phyloP scores from a whole-genome alignment of 1,140 invertebrate species.

The Heliconius nattereri region DNA sequence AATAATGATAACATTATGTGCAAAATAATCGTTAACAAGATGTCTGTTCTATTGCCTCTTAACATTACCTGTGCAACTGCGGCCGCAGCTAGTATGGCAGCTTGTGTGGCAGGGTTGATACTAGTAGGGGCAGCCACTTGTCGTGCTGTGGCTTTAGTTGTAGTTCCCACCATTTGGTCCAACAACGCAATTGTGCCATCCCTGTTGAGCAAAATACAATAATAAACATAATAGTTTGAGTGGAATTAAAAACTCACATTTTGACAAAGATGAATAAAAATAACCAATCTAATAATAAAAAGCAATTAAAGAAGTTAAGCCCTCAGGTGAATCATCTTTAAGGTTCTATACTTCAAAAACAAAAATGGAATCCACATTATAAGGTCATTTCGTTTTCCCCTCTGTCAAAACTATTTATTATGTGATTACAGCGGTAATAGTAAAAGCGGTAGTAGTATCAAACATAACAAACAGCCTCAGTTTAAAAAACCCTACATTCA shows the following conservation, averaged over 20 bases:
- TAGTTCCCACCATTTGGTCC: slow-evolving; percentile 80
- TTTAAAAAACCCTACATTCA: no score
- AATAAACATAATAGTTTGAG: no score
- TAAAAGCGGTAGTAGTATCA: no score
- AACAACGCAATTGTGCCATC: slow-evolving; percentile 78
- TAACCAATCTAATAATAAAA: background rate
- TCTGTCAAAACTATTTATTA: no score
- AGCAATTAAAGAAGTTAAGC: background rate
- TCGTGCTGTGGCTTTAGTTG: slow-evolving; percentile 72
- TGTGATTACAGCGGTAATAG: no score
- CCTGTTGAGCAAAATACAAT: slow-evolving; percentile 40
- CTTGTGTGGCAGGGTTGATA: slow-evolving; percentile 72
- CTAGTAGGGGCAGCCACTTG: slow-evolving; percentile 56
- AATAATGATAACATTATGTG: slow-evolving; percentile 28
- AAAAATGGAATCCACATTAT: no score
- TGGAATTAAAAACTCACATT: no score
- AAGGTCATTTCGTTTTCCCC: no score
- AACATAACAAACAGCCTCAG: no score
- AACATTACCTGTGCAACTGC: slow-evolving; percentile 67
- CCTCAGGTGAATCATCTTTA: background rate
- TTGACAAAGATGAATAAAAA: background rate
- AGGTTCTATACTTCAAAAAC: background rate
- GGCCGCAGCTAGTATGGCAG: slow-evolving; percentile 72
- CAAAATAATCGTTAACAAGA: background rate
- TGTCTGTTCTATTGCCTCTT: background rate